phyloP scores from a whole-genome alignment of 1,140 invertebrate species.

The Cyphomyrmex costatus region DNA sequence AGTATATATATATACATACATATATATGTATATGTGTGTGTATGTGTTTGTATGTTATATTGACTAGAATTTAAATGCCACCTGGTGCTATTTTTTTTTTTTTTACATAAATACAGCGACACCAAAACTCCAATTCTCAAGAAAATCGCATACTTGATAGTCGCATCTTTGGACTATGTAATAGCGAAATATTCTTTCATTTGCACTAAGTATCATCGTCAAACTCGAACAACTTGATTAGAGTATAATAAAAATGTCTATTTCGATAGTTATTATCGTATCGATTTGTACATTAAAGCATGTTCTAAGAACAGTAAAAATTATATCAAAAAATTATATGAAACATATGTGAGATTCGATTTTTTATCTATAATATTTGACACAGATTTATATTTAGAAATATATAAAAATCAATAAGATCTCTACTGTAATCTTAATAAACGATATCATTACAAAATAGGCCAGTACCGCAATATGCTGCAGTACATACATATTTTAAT shows the following conservation, averaged over 20 bases:
- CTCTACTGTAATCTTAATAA: constrained; percentile 46
- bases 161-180: not conserved
- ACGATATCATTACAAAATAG: constrained; percentile 63
- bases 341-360: constrained; percentile 34
- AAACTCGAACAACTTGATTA: constrained; percentile 17
- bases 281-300: constrained; percentile 10
- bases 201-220: not conserved
- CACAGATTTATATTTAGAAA: constrained; percentile 25
- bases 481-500: not conserved
- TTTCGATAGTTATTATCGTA: not conserved
- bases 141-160: not conserved
- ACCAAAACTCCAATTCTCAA: constrained; percentile 41
- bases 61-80: constrained; percentile 69
- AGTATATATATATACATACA: too few relatives aligned
- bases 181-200: constrained; percentile 9
- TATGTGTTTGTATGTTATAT: too few relatives aligned
- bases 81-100: constrained; percentile 62
- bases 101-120: constrained; percentile 79
- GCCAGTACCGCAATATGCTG: constrained; percentile 37
- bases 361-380: constrained; percentile 1
- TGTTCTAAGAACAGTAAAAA: constrained; percentile 6
- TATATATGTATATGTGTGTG: too few relatives aligned
- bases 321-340: constrained; percentile 34
- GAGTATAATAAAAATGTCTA: constrained; percentile 32
- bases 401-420: constrained; percentile 51